Evolutionary conservation across 2,888 invertebrate genomes (phyloP), one percentile per base, ranked within the genome.

Genomic region (Ophion obscuratus): DNA sequence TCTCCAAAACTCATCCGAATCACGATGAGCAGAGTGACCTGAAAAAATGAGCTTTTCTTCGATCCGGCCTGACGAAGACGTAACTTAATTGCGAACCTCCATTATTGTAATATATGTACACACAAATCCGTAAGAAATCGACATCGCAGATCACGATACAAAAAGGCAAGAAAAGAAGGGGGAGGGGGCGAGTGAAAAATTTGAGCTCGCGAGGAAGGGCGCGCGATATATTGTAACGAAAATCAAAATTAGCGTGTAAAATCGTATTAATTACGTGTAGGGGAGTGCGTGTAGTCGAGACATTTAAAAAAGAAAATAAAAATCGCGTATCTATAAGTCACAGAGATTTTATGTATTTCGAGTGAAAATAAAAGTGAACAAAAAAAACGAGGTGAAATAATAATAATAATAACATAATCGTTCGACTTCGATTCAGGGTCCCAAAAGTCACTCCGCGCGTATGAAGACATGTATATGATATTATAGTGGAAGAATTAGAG

Each of bases 221-320:
- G 71, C 71, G 71, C 27, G 73, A 79, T 78, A 85, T 74, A 81
- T 86, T 81, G 83, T 83, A 86, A 86, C 83, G 83, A 83, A 87
- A 88, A 89, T 89, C 89, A 89, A 89, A 89, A 89, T 87, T 88
- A 89, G 87, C 86, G 78, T 40, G 66, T 87, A 89, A 87, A 71
- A 66, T 84, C 57, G 64, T 81, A 86, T 83, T 86, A 85, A 87
- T 84, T 62, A 74, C 81, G 79, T 74, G 75, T 67, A 59, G 53
- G 81, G 64, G 57, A 31, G 47, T 67, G 57, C 73, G 64, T 78
- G 81, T 81, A 81, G 81, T 59, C 80, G 84, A 83, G 85, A 70
- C 47, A 47, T 75, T 75, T 77, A 64, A 77, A 64, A 66, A 47
- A 27, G 44, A 80, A 40, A 36, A 59, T 40, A 53, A 7, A 40